These are phyloP conservation scores for Cetonia aurata DNA, from an alignment of 2,888 invertebrate species.

Conservation along the genomic window DNA sequence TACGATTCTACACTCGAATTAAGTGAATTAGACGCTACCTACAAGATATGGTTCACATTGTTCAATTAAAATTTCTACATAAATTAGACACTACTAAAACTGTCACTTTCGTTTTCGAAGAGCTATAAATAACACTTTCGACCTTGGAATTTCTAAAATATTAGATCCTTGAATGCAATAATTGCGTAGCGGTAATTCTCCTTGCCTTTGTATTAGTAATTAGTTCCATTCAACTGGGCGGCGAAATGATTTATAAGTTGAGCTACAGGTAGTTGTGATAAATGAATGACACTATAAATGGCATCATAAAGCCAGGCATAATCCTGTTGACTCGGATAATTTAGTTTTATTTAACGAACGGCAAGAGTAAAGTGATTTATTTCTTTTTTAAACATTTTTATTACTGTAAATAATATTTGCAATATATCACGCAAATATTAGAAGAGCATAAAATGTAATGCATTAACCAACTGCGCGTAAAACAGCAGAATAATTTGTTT, in stretches of 20 bases:
- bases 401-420: too few species aligned
- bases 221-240: slow-evolving; percentile 6
- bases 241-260: not conserved
- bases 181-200: not conserved
- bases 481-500: too few species aligned
- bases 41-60: too few species aligned
- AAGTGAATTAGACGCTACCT: too few species aligned
- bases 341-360: too few species aligned
- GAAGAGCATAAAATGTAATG: too few species aligned
- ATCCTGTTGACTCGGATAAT: not conserved
- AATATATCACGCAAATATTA: too few species aligned
- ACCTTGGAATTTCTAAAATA: slow-evolving; percentile 15
- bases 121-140: not conserved
- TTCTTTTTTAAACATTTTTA: too few species aligned
- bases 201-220: slow-evolving; percentile 6
- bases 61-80: slow-evolving; percentile 2
- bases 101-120: not conserved
- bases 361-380: too few species aligned
- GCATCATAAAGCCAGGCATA: not conserved
- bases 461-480: too few species aligned
- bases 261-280: not conserved
- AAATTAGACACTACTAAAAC: not conserved
- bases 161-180: not conserved
- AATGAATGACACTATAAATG: too few species aligned
- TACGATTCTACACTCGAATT: too few species aligned